Conservation (phyloP, 1,140 invertebrate genomes). For the Euura lappo region DNA sequence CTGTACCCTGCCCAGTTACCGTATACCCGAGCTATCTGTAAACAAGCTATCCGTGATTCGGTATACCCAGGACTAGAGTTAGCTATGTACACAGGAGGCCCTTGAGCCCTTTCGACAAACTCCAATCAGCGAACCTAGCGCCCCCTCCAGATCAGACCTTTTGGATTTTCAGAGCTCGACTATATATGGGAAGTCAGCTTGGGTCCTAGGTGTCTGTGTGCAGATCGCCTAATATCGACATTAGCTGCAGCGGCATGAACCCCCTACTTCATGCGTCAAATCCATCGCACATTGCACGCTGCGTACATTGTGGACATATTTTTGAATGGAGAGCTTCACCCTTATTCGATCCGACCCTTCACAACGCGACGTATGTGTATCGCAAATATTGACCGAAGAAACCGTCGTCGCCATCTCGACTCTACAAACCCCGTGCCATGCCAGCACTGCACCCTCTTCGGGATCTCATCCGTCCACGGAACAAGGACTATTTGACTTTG, state of each 20-base stretch:
- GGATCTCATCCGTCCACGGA: neutral
- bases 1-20: too few relatives aligned
- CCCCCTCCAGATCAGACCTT: too few relatives aligned
- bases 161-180: too few relatives aligned
- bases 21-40: neutral
- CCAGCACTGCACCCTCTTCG: neutral
- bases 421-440: neutral
- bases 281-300: too few relatives aligned
- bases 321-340: too few relatives aligned
- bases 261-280: too few relatives aligned
- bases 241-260: too few relatives aligned
- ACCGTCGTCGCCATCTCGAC: neutral
- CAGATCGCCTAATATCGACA: too few relatives aligned
- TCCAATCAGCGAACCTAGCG: neutral
- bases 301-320: too few relatives aligned
- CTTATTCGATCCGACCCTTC: neutral
- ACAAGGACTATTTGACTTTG: conserved; percentile 1
- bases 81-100: too few relatives aligned
- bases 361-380: neutral
- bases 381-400: conserved; percentile 4
- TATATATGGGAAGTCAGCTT: too few relatives aligned
- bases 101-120: neutral
- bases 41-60: neutral
- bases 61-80: neutral
- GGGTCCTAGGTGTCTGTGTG: too few relatives aligned